Percentiles rank a stretch among this genome's conserved stretches.
These are phyloP conservation scores for Steromphala cineraria DNA, from an alignment of 2,888 invertebrate genomes.

Conservation along the genomic window DNA sequence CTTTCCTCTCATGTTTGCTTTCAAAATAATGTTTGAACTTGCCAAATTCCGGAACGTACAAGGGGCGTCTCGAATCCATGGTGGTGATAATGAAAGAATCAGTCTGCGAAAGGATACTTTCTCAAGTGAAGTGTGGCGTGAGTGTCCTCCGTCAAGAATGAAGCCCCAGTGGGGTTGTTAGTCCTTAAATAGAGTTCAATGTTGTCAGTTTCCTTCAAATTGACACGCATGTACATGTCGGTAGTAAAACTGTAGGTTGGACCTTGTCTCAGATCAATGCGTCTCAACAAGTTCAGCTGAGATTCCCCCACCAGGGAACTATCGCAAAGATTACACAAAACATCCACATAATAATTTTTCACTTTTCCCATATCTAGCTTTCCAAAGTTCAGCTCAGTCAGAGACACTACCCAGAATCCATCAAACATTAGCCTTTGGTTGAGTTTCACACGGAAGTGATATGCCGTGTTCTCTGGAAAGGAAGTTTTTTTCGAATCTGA, in stretches of 20 bases:
- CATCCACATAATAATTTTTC: neutral
- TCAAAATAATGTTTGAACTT: neutral
- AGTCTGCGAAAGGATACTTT: neutral
- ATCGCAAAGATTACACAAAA: neutral
- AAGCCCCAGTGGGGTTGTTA: neutral
- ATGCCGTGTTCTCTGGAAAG: neutral
- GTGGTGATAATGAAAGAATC: neutral
- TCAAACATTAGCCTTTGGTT: neutral
- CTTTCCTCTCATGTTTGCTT: neutral
- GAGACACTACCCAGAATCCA: neutral
- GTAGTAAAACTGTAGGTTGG: neutral
- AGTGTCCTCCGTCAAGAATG: neutral
- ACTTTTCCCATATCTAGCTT: neutral
- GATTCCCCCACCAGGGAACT: neutral
- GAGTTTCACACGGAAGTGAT: neutral
- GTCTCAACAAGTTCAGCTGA: neutral
- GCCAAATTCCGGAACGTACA: neutral
- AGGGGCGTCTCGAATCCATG: neutral
- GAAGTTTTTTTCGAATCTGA: neutral
- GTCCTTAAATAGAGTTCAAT: neutral
- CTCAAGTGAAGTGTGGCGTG: neutral
- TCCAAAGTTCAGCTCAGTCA: neutral
- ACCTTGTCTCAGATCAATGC: neutral
- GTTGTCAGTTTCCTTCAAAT: neutral
- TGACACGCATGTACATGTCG: neutral